Evolutionary conservation across 2,113 vertebrate species (phyloP).

Genomic region (Syngnathus floridae): DNA sequence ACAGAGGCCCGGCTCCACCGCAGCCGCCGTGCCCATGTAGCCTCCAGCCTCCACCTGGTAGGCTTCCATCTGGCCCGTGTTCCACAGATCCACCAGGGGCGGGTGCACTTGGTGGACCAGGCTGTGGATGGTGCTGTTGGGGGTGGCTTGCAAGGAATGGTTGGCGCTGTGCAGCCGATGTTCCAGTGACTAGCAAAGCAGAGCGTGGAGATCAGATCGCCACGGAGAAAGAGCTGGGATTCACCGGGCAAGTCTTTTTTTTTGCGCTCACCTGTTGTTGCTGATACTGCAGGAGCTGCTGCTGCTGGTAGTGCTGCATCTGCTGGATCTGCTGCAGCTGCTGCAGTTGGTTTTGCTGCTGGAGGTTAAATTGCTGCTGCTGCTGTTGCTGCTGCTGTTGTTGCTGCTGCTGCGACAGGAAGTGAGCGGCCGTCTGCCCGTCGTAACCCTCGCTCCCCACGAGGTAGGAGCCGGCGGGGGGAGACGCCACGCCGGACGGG

Average conservation of each 20-base stretch:
- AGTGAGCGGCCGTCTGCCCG: slow-evolving; percentile 60
- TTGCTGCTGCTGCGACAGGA: slow-evolving; percentile 67
- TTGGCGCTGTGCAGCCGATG: slow-evolving; percentile 70
- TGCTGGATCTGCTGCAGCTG: slow-evolving; percentile 76
- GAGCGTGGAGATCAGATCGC: slow-evolving; percentile 13
- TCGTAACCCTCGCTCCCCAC: slow-evolving; percentile 68
- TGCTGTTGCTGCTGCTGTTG: slow-evolving; percentile 63
- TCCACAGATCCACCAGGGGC: slow-evolving; percentile 84
- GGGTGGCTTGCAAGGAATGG: slow-evolving; percentile 74
- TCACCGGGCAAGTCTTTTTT: not conserved
- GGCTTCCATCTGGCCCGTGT: slow-evolving; percentile 71
- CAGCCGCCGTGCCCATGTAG: slow-evolving; percentile 70
- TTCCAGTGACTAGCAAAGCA: slow-evolving; percentile 60
- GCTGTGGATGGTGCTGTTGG: slow-evolving; percentile 78
- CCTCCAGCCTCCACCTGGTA: slow-evolving; percentile 73
- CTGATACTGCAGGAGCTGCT: slow-evolving; percentile 76
- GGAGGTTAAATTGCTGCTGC: slow-evolving; percentile 65
- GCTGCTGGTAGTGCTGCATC: slow-evolving; percentile 76
- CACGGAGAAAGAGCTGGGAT: not conserved
- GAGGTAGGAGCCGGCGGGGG: slow-evolving; percentile 81
- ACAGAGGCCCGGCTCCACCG: slow-evolving; percentile 71
- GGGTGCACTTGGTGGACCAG: slow-evolving; percentile 73
- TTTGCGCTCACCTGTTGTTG: slow-evolving; percentile 64
- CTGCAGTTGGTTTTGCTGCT: slow-evolving; percentile 72
- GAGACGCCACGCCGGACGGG: slow-evolving; percentile 85